A percentile compares a stretch with the other conserved stretches of the same genome.
Evolutionary conservation across 64 coral and sea anemone genomes (phyloP).

Genomic region (Trachythela sp.): DNA sequence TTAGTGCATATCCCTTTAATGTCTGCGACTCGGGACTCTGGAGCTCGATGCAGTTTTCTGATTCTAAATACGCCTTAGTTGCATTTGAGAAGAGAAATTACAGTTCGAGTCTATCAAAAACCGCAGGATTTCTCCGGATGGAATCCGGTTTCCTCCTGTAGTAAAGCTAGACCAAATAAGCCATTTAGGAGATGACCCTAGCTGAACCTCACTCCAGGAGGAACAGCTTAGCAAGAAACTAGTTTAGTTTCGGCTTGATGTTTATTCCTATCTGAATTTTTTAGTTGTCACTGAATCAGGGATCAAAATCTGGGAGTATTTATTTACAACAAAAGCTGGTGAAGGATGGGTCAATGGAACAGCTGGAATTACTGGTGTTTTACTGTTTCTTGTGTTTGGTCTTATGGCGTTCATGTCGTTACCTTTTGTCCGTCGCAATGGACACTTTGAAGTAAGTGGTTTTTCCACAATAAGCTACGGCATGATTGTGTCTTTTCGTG

Average conservation of each 20-base stretch:
- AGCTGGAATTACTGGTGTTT: constrained; percentile 8
- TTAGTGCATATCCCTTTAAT: too few species aligned
- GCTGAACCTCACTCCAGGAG: too few species aligned
- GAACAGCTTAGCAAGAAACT: too few species aligned
- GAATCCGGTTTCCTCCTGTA: too few species aligned
- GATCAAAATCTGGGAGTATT: neutral
- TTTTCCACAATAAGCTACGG: neutral
- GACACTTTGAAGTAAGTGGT: constrained; percentile 5
- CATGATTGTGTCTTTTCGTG: neutral
- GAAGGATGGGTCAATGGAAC: neutral
- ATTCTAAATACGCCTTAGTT: too few species aligned
- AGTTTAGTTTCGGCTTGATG: neutral
- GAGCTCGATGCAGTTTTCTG: too few species aligned
- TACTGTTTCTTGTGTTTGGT: constrained; percentile 1
- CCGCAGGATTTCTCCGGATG: too few species aligned
- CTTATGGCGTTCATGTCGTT: neutral
- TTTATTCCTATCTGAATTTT: neutral
- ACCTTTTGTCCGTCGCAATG: neutral
- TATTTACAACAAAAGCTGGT: constrained; percentile 1
- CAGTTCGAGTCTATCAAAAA: too few species aligned
- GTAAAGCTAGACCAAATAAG: too few species aligned
- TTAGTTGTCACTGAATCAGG: neutral
- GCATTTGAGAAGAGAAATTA: too few species aligned
- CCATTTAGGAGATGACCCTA: too few species aligned
- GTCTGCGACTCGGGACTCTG: too few species aligned